Percentiles rank a stretch among this genome's conserved stretches.
Evolutionary conservation across 2,888 invertebrate species (phyloP).

Genomic region (Cetonia aurata): DNA sequence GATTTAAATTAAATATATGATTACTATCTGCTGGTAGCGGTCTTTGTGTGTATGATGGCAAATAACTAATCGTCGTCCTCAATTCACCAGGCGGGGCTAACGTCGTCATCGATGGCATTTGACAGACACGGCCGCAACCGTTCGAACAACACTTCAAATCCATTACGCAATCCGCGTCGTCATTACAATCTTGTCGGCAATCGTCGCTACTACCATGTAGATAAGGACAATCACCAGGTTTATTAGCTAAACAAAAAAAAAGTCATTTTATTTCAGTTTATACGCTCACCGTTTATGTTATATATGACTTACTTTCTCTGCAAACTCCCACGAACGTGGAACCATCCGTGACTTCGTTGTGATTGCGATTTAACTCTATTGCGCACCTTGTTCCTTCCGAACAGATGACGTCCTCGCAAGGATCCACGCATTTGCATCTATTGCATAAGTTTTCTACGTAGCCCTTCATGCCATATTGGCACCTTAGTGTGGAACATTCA

Average conservation of each 20-base stretch:
- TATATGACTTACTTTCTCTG: conserved; percentile 73
- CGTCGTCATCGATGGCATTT: conserved; percentile 67
- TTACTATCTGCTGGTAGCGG: conserved; percentile 46
- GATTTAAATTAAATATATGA: background rate
- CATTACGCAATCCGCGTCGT: conserved; percentile 85
- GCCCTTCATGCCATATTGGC: conserved; percentile 79
- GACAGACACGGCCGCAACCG: conserved; percentile 82
- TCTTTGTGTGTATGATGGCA: conserved; percentile 64
- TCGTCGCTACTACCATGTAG: conserved; percentile 65
- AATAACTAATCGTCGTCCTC: conserved; percentile 62
- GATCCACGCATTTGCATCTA: conserved; percentile 81
- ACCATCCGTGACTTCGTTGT: conserved; percentile 49
- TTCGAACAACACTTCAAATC: conserved; percentile 85
- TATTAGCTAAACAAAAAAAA: conserved; percentile 70
- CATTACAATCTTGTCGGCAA: conserved; percentile 80
- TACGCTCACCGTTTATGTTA: no score
- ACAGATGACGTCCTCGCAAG: conserved; percentile 76
- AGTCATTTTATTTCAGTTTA: no score
- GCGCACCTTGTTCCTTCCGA: conserved; percentile 77
- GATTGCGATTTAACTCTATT: conserved; percentile 68
- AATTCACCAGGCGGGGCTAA: conserved; percentile 62
- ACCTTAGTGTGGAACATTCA: conserved; percentile 75
- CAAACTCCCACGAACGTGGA: conserved; percentile 74
- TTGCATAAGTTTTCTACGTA: conserved; percentile 75
- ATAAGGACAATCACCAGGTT: conserved; percentile 77